These are phyloP conservation scores for Cyclopterus lumpus DNA, from an alignment of 2,797 vertebrate genomes.

Conservation along the genomic window DNA sequence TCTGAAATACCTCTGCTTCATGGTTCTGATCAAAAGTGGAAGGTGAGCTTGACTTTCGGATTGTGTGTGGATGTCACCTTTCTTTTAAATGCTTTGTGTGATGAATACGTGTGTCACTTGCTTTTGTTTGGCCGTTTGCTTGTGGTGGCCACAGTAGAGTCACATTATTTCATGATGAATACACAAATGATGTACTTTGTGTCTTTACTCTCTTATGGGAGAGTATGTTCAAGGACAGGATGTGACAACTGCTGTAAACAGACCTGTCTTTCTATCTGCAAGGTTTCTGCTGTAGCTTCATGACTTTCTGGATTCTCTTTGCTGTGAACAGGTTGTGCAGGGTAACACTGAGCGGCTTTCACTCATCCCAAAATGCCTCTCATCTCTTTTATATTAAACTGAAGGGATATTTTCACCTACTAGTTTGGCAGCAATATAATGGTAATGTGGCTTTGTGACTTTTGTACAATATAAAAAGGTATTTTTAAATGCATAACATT, in stretches of 20 bases:
- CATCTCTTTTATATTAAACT: constrained; percentile 55
- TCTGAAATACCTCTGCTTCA: background rate
- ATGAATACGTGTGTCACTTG: background rate
- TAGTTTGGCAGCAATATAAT: background rate
- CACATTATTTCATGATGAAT: constrained; percentile 15
- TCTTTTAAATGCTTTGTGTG: no score
- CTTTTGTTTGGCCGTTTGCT: background rate
- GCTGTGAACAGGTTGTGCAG: constrained; percentile 49
- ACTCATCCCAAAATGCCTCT: constrained; percentile 35
- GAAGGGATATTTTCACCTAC: constrained; percentile 67
- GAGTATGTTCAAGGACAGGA: constrained; percentile 45
- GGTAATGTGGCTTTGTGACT: background rate
- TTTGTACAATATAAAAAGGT: constrained; percentile 11
- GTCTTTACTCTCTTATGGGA: constrained; percentile 32
- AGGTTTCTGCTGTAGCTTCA: constrained; percentile 16
- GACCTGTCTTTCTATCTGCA: constrained; percentile 16
- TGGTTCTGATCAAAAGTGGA: background rate
- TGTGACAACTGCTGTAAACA: constrained; percentile 54
- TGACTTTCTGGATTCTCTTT: constrained; percentile 40
- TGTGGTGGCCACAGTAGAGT: background rate
- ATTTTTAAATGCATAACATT: background rate
- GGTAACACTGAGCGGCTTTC: constrained; percentile 15
- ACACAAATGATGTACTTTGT: constrained; percentile 7
- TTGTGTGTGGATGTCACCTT: no score
- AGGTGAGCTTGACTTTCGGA: no score